Percentiles rank a stretch among this genome's conserved stretches.
phyloP scores from a whole-genome alignment of 2,113 vertebrate genomes.

The Athene noctua region DNA sequence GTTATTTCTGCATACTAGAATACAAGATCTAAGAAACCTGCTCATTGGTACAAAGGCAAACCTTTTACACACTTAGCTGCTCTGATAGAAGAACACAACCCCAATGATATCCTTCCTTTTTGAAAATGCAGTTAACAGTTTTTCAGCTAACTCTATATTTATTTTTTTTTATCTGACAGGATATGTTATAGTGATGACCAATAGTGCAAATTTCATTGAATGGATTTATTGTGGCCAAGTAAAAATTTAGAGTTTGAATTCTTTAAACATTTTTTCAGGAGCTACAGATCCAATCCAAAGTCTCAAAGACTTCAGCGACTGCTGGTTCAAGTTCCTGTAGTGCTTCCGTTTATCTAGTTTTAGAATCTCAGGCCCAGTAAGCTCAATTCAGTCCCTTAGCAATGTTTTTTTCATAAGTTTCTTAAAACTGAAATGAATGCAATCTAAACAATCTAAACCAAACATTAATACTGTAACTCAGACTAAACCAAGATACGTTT shows the following conservation, averaged over 20 bases:
- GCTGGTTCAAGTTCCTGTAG: neutral
- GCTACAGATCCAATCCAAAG: neutral
- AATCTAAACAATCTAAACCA: neutral
- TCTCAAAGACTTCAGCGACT: fast-evolving
- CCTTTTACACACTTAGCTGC: neutral
- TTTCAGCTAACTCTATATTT: neutral
- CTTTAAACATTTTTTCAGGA: neutral
- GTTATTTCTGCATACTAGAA: neutral
- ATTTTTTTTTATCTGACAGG: neutral
- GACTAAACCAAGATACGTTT: neutral
- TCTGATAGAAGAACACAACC: neutral
- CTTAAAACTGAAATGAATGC: neutral
- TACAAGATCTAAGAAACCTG: neutral
- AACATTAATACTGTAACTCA: neutral
- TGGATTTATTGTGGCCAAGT: neutral
- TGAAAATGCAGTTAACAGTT: neutral
- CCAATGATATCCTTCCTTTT: neutral
- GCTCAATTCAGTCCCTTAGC: neutral
- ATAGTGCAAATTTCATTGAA: neutral
- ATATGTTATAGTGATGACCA: neutral
- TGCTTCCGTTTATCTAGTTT: neutral
- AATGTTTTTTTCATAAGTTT: neutral
- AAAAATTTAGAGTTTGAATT: neutral
- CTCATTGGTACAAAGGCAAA: neutral
- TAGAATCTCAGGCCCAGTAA: neutral